These are phyloP conservation scores for Saccostrea glomerata DNA, from an alignment of 1,140 invertebrate species.

Conservation along the genomic window DNA sequence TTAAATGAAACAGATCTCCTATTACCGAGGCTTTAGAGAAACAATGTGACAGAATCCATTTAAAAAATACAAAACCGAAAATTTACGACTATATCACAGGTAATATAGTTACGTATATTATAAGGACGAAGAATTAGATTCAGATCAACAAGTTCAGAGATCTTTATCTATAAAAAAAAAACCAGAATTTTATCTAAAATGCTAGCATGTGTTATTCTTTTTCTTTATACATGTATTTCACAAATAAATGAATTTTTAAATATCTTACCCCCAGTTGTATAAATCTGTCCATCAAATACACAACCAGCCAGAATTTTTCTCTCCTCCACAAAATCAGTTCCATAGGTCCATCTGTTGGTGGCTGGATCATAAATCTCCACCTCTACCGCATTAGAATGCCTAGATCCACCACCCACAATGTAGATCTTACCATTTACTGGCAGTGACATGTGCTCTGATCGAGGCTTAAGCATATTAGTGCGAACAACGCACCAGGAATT, in stretches of 20 bases:
- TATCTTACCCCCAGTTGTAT: conserved; percentile 65
- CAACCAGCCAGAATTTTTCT: conserved; percentile 61
- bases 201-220: too few species aligned
- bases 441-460: conserved; percentile 64
- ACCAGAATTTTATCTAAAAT: too few species aligned
- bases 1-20: too few species aligned
- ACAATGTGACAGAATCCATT: too few species aligned
- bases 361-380: conserved; percentile 68
- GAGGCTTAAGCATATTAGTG: conserved; percentile 64
- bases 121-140: too few species aligned
- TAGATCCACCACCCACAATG: conserved; percentile 65
- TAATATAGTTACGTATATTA: too few species aligned
- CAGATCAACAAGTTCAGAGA: too few species aligned
- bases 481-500: conserved; percentile 67
- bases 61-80: too few species aligned
- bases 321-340: conserved; percentile 70
- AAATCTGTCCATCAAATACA: conserved; percentile 59
- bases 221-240: conserved; percentile 51
- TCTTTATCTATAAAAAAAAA: too few species aligned
- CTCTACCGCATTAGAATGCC: conserved; percentile 61
- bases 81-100: too few species aligned
- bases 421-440: conserved; percentile 65
- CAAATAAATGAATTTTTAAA: conserved; percentile 14
- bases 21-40: too few species aligned
- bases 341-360: conserved; percentile 67